Conservation (phyloP, 2,888 invertebrate species). For the Conistra vaccinii region DNA sequence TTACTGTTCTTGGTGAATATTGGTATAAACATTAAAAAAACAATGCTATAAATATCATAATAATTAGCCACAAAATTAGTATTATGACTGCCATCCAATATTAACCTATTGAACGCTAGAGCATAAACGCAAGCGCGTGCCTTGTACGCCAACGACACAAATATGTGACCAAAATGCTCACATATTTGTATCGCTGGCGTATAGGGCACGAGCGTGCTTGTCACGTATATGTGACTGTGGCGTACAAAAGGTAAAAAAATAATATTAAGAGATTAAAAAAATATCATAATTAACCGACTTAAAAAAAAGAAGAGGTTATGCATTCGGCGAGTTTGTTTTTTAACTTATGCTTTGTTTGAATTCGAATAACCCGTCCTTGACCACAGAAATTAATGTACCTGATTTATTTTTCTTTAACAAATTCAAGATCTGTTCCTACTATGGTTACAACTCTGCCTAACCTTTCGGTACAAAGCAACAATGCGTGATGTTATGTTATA, state of each 20-base stretch:
- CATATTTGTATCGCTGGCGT: no score
- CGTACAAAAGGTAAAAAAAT: no score
- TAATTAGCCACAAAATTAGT: slow-evolving; percentile 25
- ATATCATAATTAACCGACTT: background rate
- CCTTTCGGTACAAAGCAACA: no score
- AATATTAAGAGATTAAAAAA: background rate
- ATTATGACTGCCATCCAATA: slow-evolving; percentile 44
- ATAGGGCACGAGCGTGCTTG: no score
- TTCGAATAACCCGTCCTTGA: slow-evolving; percentile 3
- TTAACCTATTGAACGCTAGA: no score
- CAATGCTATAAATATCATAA: background rate
- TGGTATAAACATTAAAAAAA: slow-evolving; percentile 1
- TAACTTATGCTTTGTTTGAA: background rate
- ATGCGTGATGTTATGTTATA: no score
- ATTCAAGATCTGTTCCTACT: background rate
- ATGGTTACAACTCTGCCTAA: no score
- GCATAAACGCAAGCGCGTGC: no score
- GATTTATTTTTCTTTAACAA: slow-evolving; percentile 23
- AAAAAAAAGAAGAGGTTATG: background rate
- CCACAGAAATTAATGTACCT: slow-evolving; percentile 37
- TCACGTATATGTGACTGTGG: no score
- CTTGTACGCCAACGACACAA: no score
- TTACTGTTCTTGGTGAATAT: background rate
- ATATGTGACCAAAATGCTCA: no score
- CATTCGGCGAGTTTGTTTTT: background rate